Conservation (phyloP, 2,888 invertebrate species). For the Rhagonycha fulva region DNA sequence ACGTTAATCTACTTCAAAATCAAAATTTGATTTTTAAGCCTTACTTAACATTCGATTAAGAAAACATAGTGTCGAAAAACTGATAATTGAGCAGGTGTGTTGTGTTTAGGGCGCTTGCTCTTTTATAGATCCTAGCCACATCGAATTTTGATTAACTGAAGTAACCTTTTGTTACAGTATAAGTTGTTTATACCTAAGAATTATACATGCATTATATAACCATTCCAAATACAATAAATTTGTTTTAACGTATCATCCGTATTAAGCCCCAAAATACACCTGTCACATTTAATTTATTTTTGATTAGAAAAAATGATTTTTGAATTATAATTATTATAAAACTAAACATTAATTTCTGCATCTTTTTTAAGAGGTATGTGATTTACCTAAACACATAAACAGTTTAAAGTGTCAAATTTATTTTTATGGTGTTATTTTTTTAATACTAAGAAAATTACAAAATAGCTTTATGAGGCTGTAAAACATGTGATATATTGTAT, state of each 20-base stretch:
- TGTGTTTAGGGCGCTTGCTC: background rate
- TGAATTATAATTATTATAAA: background rate
- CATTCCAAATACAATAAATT: background rate
- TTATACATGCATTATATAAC: background rate
- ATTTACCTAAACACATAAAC: background rate
- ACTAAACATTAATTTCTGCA: background rate
- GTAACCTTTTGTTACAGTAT: background rate
- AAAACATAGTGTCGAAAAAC: background rate
- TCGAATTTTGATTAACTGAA: background rate
- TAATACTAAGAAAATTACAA: background rate
- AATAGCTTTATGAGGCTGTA: background rate
- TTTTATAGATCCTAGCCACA: background rate
- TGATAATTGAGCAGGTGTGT: background rate
- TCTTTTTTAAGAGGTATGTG: background rate
- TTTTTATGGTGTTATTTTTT: background rate
- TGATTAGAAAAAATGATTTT: background rate
- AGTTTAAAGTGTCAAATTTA: background rate
- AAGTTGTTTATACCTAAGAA: background rate
- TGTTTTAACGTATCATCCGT: background rate
- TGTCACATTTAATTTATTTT: background rate
- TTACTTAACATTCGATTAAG: background rate
- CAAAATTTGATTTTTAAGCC: too few species aligned
- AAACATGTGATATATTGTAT: background rate
- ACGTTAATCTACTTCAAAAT: background rate
- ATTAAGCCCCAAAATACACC: background rate